Base-by-base conservation (phyloP, 2,888 invertebrate species). In the Synergus gifuensis region DNA sequence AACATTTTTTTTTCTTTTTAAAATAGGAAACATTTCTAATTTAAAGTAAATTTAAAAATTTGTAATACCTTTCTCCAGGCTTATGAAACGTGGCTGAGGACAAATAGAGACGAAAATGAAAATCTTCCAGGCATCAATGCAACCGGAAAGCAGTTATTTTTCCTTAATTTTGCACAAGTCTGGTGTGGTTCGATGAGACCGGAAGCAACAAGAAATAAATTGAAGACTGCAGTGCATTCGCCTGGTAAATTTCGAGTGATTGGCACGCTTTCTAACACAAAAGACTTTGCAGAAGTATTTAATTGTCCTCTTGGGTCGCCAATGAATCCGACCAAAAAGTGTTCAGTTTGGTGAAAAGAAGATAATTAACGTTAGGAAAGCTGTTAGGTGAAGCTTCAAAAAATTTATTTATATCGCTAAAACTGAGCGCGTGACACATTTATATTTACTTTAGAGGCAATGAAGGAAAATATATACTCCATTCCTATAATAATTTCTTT, bases 81-180 rank as follows among this genome's bases (percentile, higher is more conserved):
- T 1, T 98, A 98, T 91, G 94, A 96, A 84, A 95, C 95, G 84
- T 98, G 97, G 96, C 93, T 96, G 14, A 90, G 92, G 62, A 91
- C 93, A 16, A 94, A 97, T 88, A 95, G 95, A 0, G 92, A 94
- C 1, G 93, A 92, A 1, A 93, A 93, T 81, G 96, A 96, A 89
- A 93, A 95, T 77, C 89, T 98, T 85, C 95, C 96, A 0, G 95
- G 96, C 80, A 91, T 97, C 85, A 95, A 96, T 92, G 93, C 96
- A 92, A 95, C 96, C 0, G 96, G 96, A 77, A 95, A 95, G 42
- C 98, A 98, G 90, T 93, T 98, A 12, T 98, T 98, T 93, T 98
- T 98, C 90, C 93, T 98, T 8, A 98, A 98, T 90, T 98, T 98
- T 91, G 98, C 98, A 0, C 96, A 96, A 93, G 95, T 96, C 2